These are phyloP conservation scores for Siniperca undulata DNA, from an alignment of 2,797 vertebrate genomes.

Conservation along the genomic window DNA sequence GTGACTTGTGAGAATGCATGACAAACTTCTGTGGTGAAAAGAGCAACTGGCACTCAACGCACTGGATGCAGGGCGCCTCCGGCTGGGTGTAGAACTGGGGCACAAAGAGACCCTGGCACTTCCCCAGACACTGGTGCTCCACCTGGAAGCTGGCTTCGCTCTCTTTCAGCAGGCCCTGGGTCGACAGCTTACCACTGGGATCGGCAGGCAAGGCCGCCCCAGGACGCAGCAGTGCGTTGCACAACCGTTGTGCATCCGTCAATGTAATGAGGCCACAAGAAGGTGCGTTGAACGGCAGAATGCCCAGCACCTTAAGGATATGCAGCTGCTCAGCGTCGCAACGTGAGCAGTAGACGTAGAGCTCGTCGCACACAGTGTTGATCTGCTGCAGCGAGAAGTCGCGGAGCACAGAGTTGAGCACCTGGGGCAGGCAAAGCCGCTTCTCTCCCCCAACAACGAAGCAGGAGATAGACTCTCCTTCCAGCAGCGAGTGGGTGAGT, in stretches of 20 bases:
- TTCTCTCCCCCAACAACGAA: slow-evolving; percentile 98
- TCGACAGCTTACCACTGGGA: slow-evolving; percentile 87
- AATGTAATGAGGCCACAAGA: slow-evolving; percentile 98
- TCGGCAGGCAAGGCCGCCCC: slow-evolving; percentile 88
- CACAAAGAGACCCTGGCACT: slow-evolving; percentile 97
- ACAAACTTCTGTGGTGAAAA: slow-evolving; percentile 98
- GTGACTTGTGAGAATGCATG: slow-evolving; percentile 97
- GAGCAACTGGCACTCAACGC: slow-evolving; percentile 95
- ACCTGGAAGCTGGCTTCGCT: slow-evolving; percentile 96
- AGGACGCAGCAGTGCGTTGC: slow-evolving; percentile 94
- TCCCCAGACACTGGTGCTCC: slow-evolving; percentile 97
- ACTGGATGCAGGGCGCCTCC: slow-evolving; percentile 95
- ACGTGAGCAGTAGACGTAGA: slow-evolving; percentile 97
- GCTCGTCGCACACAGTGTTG: slow-evolving; percentile 96
- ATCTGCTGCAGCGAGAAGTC: slow-evolving; percentile 99
- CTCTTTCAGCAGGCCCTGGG: slow-evolving; percentile 92
- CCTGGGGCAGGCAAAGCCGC: slow-evolving; percentile 96
- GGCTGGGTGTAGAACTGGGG: slow-evolving; percentile 95
- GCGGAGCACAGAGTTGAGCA: slow-evolving; percentile 97
- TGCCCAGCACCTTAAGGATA: slow-evolving; percentile 97
- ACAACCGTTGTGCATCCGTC: slow-evolving; percentile 97
- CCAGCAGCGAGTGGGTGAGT: slow-evolving; percentile 94
- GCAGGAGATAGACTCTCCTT: slow-evolving; percentile 97
- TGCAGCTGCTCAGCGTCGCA: slow-evolving; percentile 97
- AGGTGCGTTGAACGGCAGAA: slow-evolving; percentile 96